Base-by-base conservation (phyloP, 1,140 invertebrate species). In the Platorchestia sp. region DNA sequence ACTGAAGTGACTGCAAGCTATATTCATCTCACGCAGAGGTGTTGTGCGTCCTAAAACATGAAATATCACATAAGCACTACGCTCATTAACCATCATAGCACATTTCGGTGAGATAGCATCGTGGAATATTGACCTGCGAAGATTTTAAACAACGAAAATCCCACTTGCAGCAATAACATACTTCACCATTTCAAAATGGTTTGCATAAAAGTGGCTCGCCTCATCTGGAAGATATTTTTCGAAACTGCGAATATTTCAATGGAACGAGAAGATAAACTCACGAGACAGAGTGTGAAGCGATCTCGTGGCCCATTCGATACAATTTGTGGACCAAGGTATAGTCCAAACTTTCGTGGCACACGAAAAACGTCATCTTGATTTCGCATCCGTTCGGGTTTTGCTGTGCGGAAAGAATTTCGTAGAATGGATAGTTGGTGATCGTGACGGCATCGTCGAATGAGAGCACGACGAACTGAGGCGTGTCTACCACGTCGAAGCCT, bases 331-430 rank as follows among this genome's bases (percentile, higher is more conserved):
- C 97, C 89, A 97, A 96, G 14, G 97, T 96, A 96, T 97, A 98
- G 95, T 98, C 97, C 45, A 97, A 97, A 96, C 97, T 97, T 86
- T 97, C 97, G 95, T 98, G 97, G 41, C 97, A 97, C 19, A 97
- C 97, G 96, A 98, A 98, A 95, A 98, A 97, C 0, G 97, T 98
- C 96, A 96, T 96, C 95, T 40, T 45, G 45, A 96, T 96, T 0
- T 87, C 87, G n/a, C 96, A 96, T 14, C 96, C 96, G 59, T 97
- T 97, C 19, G 96, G 96, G 96, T 96, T 97, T 16, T 47, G 86
- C 27, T 93, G n/a, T 22, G 89, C 45, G 36, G 95, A 95, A 40
- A 97, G 91, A 27, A 89, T n/a, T 43, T 95, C 91, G 95, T 97
- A 97, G 86, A 96, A 95, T 36, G 86, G 75, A 93, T 96, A 97